phyloP scores from a whole-genome alignment of 2,888 invertebrate species.

The Synergus itoensis region DNA sequence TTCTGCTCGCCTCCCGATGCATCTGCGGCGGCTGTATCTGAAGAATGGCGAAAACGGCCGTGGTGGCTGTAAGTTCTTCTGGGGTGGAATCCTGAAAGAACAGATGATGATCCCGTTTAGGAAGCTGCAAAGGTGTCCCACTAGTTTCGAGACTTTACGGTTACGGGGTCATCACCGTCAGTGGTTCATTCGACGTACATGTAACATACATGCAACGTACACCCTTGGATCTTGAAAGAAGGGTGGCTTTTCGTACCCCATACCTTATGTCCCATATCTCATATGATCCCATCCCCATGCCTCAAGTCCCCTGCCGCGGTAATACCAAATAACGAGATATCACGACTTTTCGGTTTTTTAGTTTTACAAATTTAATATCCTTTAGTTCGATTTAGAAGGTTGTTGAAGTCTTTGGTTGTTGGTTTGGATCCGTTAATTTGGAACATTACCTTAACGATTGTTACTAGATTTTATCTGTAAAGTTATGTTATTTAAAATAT shows the following conservation, averaged over 20 bases:
- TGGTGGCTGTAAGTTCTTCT: conserved; percentile 32
- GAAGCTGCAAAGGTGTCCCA: conserved; percentile 63
- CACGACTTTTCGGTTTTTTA: conserved; percentile 4
- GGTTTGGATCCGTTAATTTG: background rate
- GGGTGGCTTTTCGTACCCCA: conserved; percentile 40
- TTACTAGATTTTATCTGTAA: background rate
- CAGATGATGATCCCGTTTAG: conserved; percentile 76
- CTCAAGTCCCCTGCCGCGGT: conserved; percentile 42
- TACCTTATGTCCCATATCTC: conserved; percentile 51
- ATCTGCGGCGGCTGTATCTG: conserved; percentile 61
- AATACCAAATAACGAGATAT: conserved; percentile 36
- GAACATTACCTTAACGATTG: background rate
- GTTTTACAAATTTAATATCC: background rate
- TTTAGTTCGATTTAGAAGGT: background rate
- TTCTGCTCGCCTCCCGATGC: conserved; percentile 58
- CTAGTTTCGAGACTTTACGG: conserved; percentile 63
- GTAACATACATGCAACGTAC: conserved; percentile 28
- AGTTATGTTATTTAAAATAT: background rate
- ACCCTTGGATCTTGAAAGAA: conserved; percentile 28
- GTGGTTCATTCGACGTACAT: conserved; percentile 43
- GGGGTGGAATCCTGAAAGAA: conserved; percentile 70
- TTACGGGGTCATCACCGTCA: conserved; percentile 68
- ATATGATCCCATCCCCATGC: conserved; percentile 41
- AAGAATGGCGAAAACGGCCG: conserved; percentile 55
- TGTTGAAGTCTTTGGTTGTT: background rate